Percentiles rank a stretch among this genome's conserved stretches.
These are phyloP conservation scores for Crocidura indochinensis DNA, from an alignment of 2,797 vertebrate genomes.

Conservation along the genomic window DNA sequence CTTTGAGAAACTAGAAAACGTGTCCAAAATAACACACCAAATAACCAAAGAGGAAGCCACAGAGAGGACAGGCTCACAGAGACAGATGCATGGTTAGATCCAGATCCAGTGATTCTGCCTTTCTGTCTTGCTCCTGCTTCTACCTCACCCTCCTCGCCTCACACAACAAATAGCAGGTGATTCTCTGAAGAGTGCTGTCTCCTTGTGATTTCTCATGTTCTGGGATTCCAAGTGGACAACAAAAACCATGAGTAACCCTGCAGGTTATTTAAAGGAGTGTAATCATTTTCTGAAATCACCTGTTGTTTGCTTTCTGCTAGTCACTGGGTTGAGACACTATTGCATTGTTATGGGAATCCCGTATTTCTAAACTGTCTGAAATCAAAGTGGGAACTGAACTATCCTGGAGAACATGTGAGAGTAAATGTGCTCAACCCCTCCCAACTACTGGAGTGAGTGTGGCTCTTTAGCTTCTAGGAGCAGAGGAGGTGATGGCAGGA, in stretches of 20 bases:
- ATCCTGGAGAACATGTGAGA: neutral
- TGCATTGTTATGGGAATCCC: neutral
- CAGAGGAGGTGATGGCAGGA: neutral
- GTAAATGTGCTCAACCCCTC: neutral
- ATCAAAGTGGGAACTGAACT: neutral
- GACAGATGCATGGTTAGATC: neutral
- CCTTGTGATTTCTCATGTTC: neutral
- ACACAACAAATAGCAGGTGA: too few species aligned
- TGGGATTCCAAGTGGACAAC: neutral
- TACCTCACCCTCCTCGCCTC: neutral
- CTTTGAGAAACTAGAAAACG: slow-evolving; percentile 3
- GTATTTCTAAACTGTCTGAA: slow-evolving; percentile 12
- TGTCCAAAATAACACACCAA: neutral
- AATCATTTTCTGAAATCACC: slow-evolving; percentile 8
- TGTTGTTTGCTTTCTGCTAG: neutral
- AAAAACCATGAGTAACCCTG: slow-evolving; percentile 24
- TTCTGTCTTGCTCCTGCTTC: neutral
- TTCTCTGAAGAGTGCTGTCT: neutral
- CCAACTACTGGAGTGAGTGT: neutral
- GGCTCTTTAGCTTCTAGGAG: neutral
- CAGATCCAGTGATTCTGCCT: neutral
- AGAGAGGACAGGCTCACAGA: accelerated
- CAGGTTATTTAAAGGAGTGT: slow-evolving; percentile 6
- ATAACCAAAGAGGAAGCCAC: neutral
- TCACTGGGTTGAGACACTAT: neutral